These are phyloP conservation scores for Tubulanus polymorphus DNA, from an alignment of 2,888 invertebrate genomes.

Conservation along the genomic window DNA sequence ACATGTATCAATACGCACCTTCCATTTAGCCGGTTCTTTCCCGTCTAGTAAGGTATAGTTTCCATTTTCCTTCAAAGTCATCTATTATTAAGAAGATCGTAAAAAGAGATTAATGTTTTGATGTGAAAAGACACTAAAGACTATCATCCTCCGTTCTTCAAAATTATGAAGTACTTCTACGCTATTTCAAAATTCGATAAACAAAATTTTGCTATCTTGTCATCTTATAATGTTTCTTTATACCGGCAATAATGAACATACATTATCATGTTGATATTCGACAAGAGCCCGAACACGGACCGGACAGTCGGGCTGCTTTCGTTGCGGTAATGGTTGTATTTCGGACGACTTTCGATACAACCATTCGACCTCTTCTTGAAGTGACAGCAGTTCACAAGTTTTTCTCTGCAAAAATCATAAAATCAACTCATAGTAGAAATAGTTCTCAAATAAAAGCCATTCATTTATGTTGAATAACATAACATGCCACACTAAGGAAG, in stretches of 20 bases:
- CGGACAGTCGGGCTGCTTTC: slow-evolving; percentile 28
- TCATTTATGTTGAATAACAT: no score
- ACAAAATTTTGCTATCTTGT: no score
- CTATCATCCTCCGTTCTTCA: no score
- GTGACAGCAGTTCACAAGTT: slow-evolving; percentile 37
- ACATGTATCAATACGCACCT: no score
- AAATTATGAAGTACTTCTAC: no score
- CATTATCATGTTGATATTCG: slow-evolving; percentile 32
- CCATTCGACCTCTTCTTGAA: slow-evolving; percentile 32
- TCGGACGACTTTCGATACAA: slow-evolving; percentile 25
- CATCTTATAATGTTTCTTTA: no score
- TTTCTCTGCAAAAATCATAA: no score
- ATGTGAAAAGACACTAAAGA: no score
- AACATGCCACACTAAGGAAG: no score
- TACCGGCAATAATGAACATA: slow-evolving; percentile 20
- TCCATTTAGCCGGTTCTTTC: slow-evolving; percentile 42
- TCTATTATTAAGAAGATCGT: slow-evolving; percentile 24
- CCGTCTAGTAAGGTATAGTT: slow-evolving; percentile 38
- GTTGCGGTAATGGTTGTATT: slow-evolving; percentile 35
- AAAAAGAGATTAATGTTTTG: no score
- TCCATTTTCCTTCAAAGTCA: slow-evolving; percentile 33
- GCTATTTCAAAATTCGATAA: no score
- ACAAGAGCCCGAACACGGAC: slow-evolving; percentile 35
- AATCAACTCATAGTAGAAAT: no score
- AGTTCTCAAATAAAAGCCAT: neutral